These are phyloP conservation scores for Synanthedon formicaeformis DNA, from an alignment of 2,888 invertebrate species.

Conservation along the genomic window DNA sequence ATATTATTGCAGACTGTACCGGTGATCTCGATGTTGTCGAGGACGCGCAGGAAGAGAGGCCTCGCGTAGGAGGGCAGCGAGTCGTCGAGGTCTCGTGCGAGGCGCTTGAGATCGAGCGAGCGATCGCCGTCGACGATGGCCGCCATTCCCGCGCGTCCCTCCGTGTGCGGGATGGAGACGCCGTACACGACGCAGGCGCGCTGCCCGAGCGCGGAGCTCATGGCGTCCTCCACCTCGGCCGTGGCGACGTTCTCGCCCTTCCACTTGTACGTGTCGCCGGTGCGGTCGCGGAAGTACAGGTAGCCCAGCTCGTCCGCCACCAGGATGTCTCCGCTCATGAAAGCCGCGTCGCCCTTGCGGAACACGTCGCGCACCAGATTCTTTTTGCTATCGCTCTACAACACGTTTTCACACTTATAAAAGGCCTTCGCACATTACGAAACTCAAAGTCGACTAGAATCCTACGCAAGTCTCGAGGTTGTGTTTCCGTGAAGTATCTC, in stretches of 20 bases:
- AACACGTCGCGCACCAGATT: conserved; percentile 88
- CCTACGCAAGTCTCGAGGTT: too few species aligned
- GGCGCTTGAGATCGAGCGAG: conserved; percentile 66
- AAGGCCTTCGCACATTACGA: too few species aligned
- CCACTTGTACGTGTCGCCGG: conserved; percentile 89
- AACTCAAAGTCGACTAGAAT: too few species aligned
- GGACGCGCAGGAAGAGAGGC: conserved; percentile 87
- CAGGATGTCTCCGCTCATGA: conserved; percentile 91
- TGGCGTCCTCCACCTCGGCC: conserved; percentile 91
- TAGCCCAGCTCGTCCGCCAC: conserved; percentile 93
- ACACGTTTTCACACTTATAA: background rate
- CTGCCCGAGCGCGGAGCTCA: conserved; percentile 81
- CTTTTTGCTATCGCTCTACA: conserved; percentile 81
- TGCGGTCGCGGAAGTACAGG: conserved; percentile 92
- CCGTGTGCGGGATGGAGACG: conserved; percentile 85
- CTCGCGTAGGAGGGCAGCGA: conserved; percentile 87
- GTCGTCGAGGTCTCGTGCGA: conserved; percentile 76
- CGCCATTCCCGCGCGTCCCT: conserved; percentile 95
- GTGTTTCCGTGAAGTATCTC: too few species aligned
- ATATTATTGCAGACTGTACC: conserved; percentile 32
- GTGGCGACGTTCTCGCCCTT: conserved; percentile 98
- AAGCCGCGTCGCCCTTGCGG: conserved; percentile 86
- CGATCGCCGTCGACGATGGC: conserved; percentile 81
- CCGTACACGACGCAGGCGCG: conserved; percentile 91
- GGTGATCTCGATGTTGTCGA: conserved; percentile 82